Evolutionary conservation across 2,888 invertebrate species (phyloP), one percentile per base, ranked within the genome.

Genomic region (Cheilosia urbana): DNA sequence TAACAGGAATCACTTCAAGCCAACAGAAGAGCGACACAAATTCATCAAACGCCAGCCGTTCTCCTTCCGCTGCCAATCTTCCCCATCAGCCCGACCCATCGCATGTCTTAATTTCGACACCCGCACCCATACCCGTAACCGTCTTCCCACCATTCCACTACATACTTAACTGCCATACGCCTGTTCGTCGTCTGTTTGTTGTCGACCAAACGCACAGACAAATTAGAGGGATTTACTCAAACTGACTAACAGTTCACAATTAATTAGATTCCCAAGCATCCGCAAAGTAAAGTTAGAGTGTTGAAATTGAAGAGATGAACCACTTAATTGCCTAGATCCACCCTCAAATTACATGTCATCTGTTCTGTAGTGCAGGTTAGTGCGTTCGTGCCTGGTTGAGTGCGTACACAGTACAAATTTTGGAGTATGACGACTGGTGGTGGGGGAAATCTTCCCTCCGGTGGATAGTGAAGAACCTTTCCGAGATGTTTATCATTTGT

Each of bases 281-380:
- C 75, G 66, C 71, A 85, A 85, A 72, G 80, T 66, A 80, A 84
- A 84, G 75, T 66, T 80, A 40, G 80, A 6, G 27, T 79, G 84
- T 71, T 76, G 80, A 65, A 76, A 65, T 66, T 81, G 80, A 66
- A 62, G 71, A 85, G 76, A 85, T 81, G 85, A 85, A 81, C 85
- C 85, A 85, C 76, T 77, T 85, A 85, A 85, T 81, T 81, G 72
- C 80, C 80, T 60, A 51, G 76, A 85, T 85, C 76, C 81, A 85
- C 81, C 85, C 81, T 80, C 85, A 85, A 85, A 85, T 85, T 85
- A 80, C 80, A 80, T 85, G 80, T 85, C 85, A 85, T 85, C 76
- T 81, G 72, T 80, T 76, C 60, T 76, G 80, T 55, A 76, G 58
- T 81, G 76, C 75, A 66, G 71, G 71, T 84, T 49, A 79, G 84